Percentiles rank a stretch among this genome's conserved stretches.
Evolutionary conservation across 2,888 invertebrate species (phyloP).

Genomic region (Scaptomyza caliginosa): DNA sequence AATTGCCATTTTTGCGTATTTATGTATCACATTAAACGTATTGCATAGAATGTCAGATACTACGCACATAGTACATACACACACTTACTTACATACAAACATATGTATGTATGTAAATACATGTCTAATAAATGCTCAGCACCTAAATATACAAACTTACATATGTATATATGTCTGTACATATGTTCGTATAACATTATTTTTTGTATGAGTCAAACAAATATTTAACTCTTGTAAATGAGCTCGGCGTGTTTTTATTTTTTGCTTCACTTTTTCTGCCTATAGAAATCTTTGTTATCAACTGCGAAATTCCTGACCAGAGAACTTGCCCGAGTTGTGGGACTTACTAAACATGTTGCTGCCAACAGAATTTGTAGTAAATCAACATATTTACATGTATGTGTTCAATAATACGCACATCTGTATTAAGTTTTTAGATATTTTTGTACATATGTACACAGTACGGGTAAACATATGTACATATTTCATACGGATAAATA

Average conservation of each 20-base stretch:
- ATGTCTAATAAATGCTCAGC: conserved; percentile 3
- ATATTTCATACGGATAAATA: conserved; percentile 22
- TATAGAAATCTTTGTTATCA: conserved; percentile 9
- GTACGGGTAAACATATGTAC: conserved; percentile 31
- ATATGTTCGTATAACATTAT: conserved; percentile 1
- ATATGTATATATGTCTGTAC: background rate
- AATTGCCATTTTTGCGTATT: conserved; percentile 4
- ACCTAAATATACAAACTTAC: background rate
- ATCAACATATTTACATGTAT: conserved; percentile 10
- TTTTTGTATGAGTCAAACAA: background rate
- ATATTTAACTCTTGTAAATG: background rate
- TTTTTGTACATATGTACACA: conserved; percentile 33
- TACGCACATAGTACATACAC: background rate
- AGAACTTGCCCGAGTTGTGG: background rate
- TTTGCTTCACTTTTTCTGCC: background rate
- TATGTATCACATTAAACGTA: conserved; percentile 8
- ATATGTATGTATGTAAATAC: conserved; percentile 5
- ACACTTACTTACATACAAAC: background rate
- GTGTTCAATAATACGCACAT: conserved; percentile 10
- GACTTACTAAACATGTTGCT: conserved; percentile 1
- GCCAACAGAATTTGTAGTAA: background rate
- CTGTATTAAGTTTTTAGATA: conserved; percentile 11
- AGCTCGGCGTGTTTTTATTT: background rate
- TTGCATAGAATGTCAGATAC: conserved; percentile 7
- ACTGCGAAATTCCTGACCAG: conserved; percentile 3